Evolutionary conservation across 2,797 vertebrate genomes (phyloP), one percentile per base, ranked within the genome.

Genomic region (Phataginus tricuspis): DNA sequence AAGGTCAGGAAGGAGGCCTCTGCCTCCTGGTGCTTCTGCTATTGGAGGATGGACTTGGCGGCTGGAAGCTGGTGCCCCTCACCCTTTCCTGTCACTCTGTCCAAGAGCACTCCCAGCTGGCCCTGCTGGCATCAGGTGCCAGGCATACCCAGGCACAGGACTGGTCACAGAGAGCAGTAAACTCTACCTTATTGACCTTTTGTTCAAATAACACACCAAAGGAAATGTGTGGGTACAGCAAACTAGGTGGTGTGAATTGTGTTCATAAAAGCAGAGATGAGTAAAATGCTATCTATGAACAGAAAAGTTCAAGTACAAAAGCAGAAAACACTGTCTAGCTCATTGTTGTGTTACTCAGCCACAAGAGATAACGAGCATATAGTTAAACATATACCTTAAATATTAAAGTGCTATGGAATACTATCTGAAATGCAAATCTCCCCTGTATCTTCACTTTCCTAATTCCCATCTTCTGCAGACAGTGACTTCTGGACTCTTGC

Each of bases 331-430:
- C 7, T 49, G 15, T 39, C 27, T 18, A 84, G 10, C 78, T 88
- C 15, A 59, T 57, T 18, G 63, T 84, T 66, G n/a, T 78, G 29
- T 51, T 53, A 57, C 72, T 92, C 37, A 95, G 84, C 42, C 23
- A 91, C 37, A 93, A 94, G 89, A 96, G 90, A 91, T 34, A 95
- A 96, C 34, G 55, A 96, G 86, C 90, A 88, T 96, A 97, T 90
- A 84, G 92, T 96, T 96, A 97, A 98, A 97, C 93, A 97, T 96
- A 88, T 96, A 95, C 78, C 97, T 97, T 93, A 85, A 74, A 96
- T 96, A 57, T 92, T 84, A 95, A 96, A 77, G 92, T 94, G 68
- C 86, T 85, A 63, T 57, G 79, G 66, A 87, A 95, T 95, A 96
- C 18, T 31, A 45, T 88, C 61, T n/a, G 71, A 88, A 93, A 34